phyloP scores from a whole-genome alignment of 2,888 invertebrate species.

The Pantelozetes paolii region DNA sequence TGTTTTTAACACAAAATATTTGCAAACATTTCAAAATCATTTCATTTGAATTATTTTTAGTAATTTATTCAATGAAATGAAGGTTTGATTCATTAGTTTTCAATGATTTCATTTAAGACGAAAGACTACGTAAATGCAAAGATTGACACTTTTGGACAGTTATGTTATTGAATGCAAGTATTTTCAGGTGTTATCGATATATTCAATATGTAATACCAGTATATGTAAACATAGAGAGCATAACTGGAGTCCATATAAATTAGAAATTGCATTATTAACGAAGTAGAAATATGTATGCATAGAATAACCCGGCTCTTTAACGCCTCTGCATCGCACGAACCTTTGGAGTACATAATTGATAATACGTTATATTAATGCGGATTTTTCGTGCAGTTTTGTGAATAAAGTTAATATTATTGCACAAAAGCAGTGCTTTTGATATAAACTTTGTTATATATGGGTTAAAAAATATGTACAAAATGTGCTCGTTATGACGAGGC shows the following conservation, averaged over 20 bases:
- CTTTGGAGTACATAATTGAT: slow-evolving; percentile 30
- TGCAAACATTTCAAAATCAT: too few species aligned
- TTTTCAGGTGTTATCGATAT: background rate
- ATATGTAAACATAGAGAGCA: slow-evolving; percentile 6
- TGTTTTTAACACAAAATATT: too few species aligned
- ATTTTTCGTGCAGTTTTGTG: slow-evolving; percentile 32
- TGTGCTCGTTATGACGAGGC: slow-evolving; percentile 33
- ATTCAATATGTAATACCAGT: background rate
- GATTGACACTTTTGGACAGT: background rate
- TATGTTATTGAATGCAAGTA: background rate
- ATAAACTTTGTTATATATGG: slow-evolving; percentile 25
- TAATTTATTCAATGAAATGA: too few species aligned
- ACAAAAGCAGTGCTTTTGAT: slow-evolving; percentile 29
- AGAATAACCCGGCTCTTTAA: slow-evolving; percentile 33
- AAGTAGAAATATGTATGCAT: slow-evolving; percentile 34
- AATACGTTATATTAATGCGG: slow-evolving; percentile 35
- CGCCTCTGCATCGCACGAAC: slow-evolving; percentile 33
- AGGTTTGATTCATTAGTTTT: too few species aligned
- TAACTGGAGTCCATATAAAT: slow-evolving; percentile 19
- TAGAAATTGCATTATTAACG: slow-evolving; percentile 38
- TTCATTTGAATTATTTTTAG: too few species aligned
- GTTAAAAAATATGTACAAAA: background rate
- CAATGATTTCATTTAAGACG: too few species aligned
- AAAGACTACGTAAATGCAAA: background rate
- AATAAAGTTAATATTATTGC: slow-evolving; percentile 30